These are phyloP conservation scores for Ptyas mucosa DNA, from an alignment of 2,113 vertebrate species.

Conservation along the genomic window DNA sequence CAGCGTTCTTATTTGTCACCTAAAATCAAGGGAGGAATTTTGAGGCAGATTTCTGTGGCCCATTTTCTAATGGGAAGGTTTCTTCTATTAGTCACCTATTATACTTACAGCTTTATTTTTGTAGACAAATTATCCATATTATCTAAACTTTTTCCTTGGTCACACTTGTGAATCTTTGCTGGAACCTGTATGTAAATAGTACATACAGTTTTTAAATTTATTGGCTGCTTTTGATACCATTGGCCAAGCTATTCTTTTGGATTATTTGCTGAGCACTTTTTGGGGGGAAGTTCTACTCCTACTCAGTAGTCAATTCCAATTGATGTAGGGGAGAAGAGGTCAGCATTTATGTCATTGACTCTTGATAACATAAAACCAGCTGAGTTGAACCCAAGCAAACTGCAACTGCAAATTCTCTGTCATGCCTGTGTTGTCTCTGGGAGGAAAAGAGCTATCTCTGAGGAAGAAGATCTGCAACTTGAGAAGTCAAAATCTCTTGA, in stretches of 20 bases:
- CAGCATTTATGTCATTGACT: background rate
- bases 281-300: background rate
- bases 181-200: background rate
- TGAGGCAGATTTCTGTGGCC: slow-evolving; percentile 23
- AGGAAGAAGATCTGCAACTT: background rate
- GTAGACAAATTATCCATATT: background rate
- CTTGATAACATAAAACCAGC: background rate
- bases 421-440: background rate
- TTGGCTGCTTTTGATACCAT: background rate
- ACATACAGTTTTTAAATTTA: background rate
- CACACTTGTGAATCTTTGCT: background rate
- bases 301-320: background rate
- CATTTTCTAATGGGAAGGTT: slow-evolving; percentile 14
- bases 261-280: background rate
- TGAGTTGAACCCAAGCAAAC: background rate
- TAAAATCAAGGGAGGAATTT: slow-evolving; percentile 41
- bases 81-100: slow-evolving; percentile 18
- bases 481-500: background rate
- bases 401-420: background rate
- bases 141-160: background rate
- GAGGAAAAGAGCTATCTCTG: background rate
- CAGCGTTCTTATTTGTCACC: slow-evolving; percentile 54
- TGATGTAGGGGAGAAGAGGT: background rate
- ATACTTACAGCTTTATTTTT: background rate
- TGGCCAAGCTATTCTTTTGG: background rate